These are phyloP conservation scores for Macrosiphum euphorbiae DNA, from an alignment of 2,888 invertebrate species.

Conservation along the genomic window DNA sequence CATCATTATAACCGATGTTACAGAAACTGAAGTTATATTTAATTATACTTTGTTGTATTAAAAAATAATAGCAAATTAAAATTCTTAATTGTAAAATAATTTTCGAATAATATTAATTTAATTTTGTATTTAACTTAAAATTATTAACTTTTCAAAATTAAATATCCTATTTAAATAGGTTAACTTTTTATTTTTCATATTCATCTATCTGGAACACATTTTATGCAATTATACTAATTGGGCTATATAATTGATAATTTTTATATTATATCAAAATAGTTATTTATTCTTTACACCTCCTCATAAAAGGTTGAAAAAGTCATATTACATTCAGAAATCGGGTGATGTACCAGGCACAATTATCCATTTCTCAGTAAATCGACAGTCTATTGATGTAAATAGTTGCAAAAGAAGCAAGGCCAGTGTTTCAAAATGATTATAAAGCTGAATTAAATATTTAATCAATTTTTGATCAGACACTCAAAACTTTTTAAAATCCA, in stretches of 20 bases:
- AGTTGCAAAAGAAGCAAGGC: background rate
- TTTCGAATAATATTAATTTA: conserved; percentile 23
- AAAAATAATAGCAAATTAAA: conserved; percentile 42
- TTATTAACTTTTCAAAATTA: background rate
- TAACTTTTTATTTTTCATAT: background rate
- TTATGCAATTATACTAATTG: background rate
- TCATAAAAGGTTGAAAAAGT: background rate
- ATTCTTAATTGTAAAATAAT: conserved; percentile 37
- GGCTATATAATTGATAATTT: background rate
- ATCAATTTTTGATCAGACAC: background rate
- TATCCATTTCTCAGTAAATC: background rate
- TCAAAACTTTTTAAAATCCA: background rate
- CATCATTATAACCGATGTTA: conserved; percentile 54
- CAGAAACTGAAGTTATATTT: conserved; percentile 41
- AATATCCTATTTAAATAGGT: background rate
- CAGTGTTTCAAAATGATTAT: background rate
- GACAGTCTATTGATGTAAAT: background rate
- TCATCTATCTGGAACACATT: background rate
- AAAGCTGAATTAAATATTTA: background rate
- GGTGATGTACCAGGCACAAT: background rate
- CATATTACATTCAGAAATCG: background rate
- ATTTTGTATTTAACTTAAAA: conserved; percentile 8
- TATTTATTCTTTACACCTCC: background rate
- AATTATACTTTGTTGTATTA: conserved; percentile 37
- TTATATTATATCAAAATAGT: background rate